A percentile compares a stretch with the other conserved stretches of the same genome.
These are phyloP conservation scores for Rynchops niger DNA, from an alignment of 2,113 vertebrate genomes.

Conservation along the genomic window DNA sequence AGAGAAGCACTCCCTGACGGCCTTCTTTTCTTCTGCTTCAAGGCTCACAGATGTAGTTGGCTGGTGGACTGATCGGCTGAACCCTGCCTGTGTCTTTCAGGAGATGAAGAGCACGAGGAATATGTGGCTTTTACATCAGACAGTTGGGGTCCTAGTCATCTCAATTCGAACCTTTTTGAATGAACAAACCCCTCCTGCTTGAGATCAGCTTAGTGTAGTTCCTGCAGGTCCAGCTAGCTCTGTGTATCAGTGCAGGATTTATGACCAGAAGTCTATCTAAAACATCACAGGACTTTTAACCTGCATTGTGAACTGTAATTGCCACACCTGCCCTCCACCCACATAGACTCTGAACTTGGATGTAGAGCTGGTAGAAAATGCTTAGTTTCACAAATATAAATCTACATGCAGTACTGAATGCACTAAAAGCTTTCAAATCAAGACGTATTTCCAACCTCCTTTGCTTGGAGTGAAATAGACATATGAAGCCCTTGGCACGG, in stretches of 20 bases:
- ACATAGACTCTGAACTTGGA: not conserved
- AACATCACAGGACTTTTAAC: not conserved
- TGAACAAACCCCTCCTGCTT: not conserved
- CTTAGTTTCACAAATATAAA: not conserved
- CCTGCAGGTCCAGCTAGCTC: not conserved
- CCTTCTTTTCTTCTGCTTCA: not conserved
- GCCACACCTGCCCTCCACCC: not conserved
- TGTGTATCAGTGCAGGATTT: not conserved
- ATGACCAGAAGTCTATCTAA: not conserved
- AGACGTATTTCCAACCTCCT: not conserved
- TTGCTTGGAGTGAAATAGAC: not conserved
- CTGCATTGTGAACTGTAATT: not conserved
- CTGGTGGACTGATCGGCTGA: not conserved
- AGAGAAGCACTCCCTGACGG: rapidly evolving
- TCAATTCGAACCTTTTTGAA: not conserved
- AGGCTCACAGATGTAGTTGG: not conserved
- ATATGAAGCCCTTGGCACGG: not conserved
- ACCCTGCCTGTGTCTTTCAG: not conserved
- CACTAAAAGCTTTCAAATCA: not conserved
- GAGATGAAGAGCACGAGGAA: not conserved
- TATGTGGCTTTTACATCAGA: not conserved
- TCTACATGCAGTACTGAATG: not conserved
- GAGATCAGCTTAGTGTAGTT: not conserved
- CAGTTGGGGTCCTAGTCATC: not conserved
- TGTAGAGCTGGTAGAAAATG: not conserved